These are phyloP conservation scores for Sylvilagus bachmani DNA, from an alignment of 2,113 vertebrate genomes.

Conservation along the genomic window DNA sequence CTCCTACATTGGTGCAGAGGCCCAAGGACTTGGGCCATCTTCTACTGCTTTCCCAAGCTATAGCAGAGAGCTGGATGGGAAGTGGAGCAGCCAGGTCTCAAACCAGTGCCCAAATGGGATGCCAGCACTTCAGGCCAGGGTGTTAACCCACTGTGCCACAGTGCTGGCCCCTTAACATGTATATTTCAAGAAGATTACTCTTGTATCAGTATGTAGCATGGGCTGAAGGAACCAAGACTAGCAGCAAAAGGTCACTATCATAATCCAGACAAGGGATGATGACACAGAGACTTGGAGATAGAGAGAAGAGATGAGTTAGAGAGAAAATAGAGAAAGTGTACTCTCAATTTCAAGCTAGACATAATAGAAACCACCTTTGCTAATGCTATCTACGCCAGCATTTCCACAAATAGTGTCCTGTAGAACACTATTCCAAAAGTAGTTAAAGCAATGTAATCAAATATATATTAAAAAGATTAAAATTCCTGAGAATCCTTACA, in stretches of 20 bases:
- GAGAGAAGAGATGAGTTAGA: background rate
- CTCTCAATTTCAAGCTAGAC: background rate
- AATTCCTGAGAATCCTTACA: background rate
- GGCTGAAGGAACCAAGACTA: background rate
- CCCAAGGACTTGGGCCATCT: too few relatives aligned
- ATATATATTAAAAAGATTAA: slow-evolving; percentile 13
- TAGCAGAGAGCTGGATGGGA: too few relatives aligned
- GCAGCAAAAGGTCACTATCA: background rate
- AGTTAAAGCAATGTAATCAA: slow-evolving; percentile 33
- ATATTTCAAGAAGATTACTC: background rate
- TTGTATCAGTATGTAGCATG: background rate
- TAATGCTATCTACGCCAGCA: background rate
- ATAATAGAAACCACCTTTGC: background rate
- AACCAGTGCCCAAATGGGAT: too few relatives aligned
- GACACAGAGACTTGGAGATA: background rate
- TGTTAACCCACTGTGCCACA: too few relatives aligned
- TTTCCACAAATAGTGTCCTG: background rate
- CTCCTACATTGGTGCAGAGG: too few relatives aligned
- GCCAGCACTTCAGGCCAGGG: too few relatives aligned
- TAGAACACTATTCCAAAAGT: background rate
- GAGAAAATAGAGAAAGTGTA: background rate
- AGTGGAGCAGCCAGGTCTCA: too few relatives aligned
- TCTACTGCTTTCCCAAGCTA: too few relatives aligned
- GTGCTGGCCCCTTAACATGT: background rate
- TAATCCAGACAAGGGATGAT: background rate